Percentiles rank a stretch among this genome's conserved stretches.
These are phyloP conservation scores for Pelecanoides urinatrix DNA, from an alignment of 2,113 vertebrate species.

Conservation along the genomic window DNA sequence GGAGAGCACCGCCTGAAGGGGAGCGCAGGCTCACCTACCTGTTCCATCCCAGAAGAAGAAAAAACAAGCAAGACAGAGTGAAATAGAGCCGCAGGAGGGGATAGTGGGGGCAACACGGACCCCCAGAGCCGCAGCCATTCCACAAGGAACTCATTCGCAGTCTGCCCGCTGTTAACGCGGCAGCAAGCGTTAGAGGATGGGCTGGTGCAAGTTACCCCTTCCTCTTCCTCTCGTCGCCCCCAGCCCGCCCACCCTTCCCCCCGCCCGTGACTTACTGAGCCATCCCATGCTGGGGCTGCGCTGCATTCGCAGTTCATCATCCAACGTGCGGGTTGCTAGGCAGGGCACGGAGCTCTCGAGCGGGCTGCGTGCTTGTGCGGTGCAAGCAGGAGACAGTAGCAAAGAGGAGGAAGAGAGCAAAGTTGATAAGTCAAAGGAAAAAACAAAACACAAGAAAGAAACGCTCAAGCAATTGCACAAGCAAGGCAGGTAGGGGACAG, in stretches of 20 bases:
- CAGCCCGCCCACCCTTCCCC: not conserved
- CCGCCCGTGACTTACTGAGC: constrained; percentile 91
- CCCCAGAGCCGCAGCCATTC: not conserved
- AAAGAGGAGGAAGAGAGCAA: constrained; percentile 65
- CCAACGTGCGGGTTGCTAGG: constrained; percentile 84
- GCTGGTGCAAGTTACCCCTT: not conserved
- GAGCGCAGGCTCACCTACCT: not conserved
- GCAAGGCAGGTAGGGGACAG: constrained; percentile 29
- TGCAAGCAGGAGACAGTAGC: constrained; percentile 60
- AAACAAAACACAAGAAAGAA: not conserved
- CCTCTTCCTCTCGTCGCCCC: not conserved
- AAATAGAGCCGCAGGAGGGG: not conserved
- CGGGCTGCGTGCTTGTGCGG: constrained; percentile 87
- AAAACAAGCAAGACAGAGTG: not conserved
- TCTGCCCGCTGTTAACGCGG: not conserved
- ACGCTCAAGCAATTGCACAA: constrained; percentile 63
- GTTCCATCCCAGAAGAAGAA: not conserved
- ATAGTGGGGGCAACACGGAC: accelerated
- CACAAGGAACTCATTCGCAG: accelerated
- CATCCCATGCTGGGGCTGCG: constrained; percentile 93
- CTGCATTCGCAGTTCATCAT: constrained; percentile 84
- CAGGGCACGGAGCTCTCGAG: constrained; percentile 93
- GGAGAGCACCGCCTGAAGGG: too few relatives aligned
- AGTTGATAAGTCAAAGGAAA: constrained; percentile 59
- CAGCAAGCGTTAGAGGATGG: not conserved